Evolutionary conservation across 2,797 vertebrate genomes (phyloP), one percentile per base, ranked within the genome.

Genomic region (Trematomus bernacchii): DNA sequence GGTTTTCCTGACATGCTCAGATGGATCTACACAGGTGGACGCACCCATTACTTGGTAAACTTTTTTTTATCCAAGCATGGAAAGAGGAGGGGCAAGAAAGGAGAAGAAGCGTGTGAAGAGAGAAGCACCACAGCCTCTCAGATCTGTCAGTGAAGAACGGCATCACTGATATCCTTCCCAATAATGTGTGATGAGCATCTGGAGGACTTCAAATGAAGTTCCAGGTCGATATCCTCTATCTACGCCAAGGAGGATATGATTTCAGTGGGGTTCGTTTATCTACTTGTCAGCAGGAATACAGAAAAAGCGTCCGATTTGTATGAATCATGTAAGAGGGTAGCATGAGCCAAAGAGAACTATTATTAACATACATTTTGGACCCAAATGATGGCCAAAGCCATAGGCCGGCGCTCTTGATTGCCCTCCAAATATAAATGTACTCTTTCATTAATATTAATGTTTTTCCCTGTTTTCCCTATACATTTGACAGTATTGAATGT

Each of bases 1-100:
- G 61, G 64, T 30, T 47, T 68, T 75, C 71, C 77, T 88, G 79
- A 87, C 93, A 92, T 92, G 93, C 90, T 93, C 87, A 87, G 76
- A 90, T 88, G 87, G 84, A 83, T 83, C 77, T 66, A 30, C 62
- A 84, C 74, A 91, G 72, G 82, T 78, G 71, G 84, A 90, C 61
- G 74, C 85, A 88, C 75, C 83, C 82, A 86, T 86, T 90, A 80
- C 80, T 79, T 77, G 78, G 75, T 79, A 57, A 80, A 89, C 21
- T 57, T n/a, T 55, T n/a, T 55, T 88, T 85, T 67, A 83, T 71
- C 77, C 76, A 82, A 79, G 83, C 80, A 91, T 88, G 85, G 87
- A 19, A 47, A 61, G 72, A 76, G 52, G 65, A 55, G 55, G 54
- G 54, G 58, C 11, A 14, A 62, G 62, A 50, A 63, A 46, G 73